Percentiles rank a stretch among this genome's conserved stretches.
Conservation (phyloP, 2,888 invertebrate genomes). For the Ochlodes sylvanus region DNA sequence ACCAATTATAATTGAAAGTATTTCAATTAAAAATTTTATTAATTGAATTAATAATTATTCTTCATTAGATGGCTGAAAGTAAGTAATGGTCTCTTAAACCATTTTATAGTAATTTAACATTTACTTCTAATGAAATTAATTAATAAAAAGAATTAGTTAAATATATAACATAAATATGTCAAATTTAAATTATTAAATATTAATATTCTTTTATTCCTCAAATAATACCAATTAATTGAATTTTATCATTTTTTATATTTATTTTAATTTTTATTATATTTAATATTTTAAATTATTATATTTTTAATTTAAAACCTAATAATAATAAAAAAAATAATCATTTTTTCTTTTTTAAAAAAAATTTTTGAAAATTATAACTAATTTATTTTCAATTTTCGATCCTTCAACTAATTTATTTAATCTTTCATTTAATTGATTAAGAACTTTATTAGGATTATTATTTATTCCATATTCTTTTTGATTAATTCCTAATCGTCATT, state of each 20-base stretch:
- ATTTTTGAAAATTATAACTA: conserved; percentile 87
- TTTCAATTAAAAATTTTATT: conserved; percentile 72
- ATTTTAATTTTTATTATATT: conserved; percentile 73
- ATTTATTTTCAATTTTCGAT: conserved; percentile 89
- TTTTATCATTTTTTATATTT: conserved; percentile 75
- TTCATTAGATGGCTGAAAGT: conserved; percentile 88
- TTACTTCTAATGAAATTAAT: conserved; percentile 84
- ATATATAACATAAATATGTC: conserved; percentile 85
- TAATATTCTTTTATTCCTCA: conserved; percentile 89
- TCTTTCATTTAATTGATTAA: conserved; percentile 86
- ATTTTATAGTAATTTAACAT: conserved; percentile 86
- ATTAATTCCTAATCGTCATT: conserved; percentile 81
- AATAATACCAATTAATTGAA: conserved; percentile 87
- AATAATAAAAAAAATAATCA: conserved; percentile 50
- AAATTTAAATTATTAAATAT: conserved; percentile 86
- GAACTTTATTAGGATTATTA: conserved; percentile 79
- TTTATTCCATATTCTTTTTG: conserved; percentile 82
- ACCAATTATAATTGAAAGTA: conserved; percentile 65
- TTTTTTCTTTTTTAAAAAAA: conserved; percentile 8
- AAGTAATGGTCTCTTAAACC: conserved; percentile 90
- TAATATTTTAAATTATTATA: conserved; percentile 82
- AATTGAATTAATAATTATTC: conserved; percentile 82
- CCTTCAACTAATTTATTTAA: conserved; percentile 82
- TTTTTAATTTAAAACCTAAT: conserved; percentile 58
- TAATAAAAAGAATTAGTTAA: conserved; percentile 82